These are phyloP conservation scores for Thera obeliscata DNA, from an alignment of 2,888 invertebrate genomes.

Conservation along the genomic window DNA sequence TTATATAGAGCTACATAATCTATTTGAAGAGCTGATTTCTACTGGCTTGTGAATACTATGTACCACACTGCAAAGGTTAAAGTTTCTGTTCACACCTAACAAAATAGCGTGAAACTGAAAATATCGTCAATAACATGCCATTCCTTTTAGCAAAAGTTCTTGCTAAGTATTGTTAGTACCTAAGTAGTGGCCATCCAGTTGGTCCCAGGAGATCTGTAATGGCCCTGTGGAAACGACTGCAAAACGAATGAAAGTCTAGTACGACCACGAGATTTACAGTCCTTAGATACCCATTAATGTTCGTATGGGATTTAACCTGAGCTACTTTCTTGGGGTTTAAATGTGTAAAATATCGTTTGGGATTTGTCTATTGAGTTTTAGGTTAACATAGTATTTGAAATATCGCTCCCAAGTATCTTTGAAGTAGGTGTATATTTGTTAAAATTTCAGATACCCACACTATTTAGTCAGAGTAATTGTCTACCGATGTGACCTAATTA, in stretches of 20 bases:
- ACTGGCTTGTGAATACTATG: too few relatives aligned
- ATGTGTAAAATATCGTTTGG: slow-evolving; percentile 31
- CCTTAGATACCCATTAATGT: slow-evolving; percentile 62
- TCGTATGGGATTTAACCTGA: slow-evolving; percentile 47
- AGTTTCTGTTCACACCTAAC: background rate
- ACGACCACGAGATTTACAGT: slow-evolving; percentile 72
- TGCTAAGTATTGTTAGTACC: slow-evolving; percentile 22
- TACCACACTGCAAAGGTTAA: too few relatives aligned
- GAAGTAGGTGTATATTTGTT: too few relatives aligned
- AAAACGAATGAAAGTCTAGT: slow-evolving; percentile 69
- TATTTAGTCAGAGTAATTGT: background rate
- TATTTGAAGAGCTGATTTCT: too few relatives aligned
- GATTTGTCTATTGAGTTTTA: slow-evolving; percentile 22
- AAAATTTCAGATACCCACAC: too few relatives aligned
- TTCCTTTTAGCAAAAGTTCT: slow-evolving; percentile 23
- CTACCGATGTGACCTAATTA: background rate
- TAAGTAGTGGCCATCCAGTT: slow-evolving; percentile 61
- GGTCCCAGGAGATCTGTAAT: slow-evolving; percentile 70
- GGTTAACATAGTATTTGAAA: slow-evolving; percentile 6
- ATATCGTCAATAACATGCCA: slow-evolving; percentile 5
- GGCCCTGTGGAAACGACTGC: slow-evolving; percentile 68
- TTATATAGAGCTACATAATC: too few relatives aligned
- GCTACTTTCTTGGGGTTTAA: slow-evolving; percentile 39
- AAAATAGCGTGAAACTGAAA: slow-evolving; percentile 1
- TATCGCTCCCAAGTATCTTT: too few relatives aligned